Base-by-base conservation (phyloP, 2,113 vertebrate species). In the Brachypodius melanocephalos region DNA sequence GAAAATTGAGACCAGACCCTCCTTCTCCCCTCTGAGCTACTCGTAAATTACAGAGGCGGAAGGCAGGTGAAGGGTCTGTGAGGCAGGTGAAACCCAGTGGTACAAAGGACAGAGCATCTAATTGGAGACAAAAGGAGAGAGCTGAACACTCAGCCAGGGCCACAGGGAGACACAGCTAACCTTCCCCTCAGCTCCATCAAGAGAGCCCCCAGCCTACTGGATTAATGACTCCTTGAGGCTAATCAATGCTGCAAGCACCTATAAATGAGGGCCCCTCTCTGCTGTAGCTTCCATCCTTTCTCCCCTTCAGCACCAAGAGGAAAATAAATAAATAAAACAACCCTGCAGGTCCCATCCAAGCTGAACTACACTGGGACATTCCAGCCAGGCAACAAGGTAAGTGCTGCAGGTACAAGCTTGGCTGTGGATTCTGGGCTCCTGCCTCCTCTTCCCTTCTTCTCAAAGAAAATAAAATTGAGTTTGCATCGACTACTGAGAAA, bases 401-500 rank as follows among this genome's bases (percentile, higher is more conserved):
- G 68, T 20, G 21, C 58, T 86, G 84, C 63, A 93, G 76, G 91
- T 95, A 48, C 13, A 40, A 83, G 75, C 75, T 22, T 76, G 52
- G 46, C 36, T 9, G 1, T 54, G 61, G 74, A 90, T 72, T 62
- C 71, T 73, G 63, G 17, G 45, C 34, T 96, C 57, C 96, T 83
- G 72, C 55, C 85, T 80, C 58, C 43, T 42, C 38, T 62, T 83
- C 19, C 42, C 46, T 84, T 93, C 54, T 91, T 96, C 91, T 72
- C 42, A 87, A 90, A 96, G 54, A 80, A 95, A 90, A 86, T 31
- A 88, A 88, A 96, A 96, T 78, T 32, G 18, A 74, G 74, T 97
- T 97, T 97, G 77, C 61, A 97, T 97, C 0, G 95, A 97, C 95
- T 93, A 51, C 89, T 52, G 76, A 93, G 95, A 93, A 96, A 94